phyloP scores from a whole-genome alignment of 1,140 invertebrate species.

The Drosophila parvula region DNA sequence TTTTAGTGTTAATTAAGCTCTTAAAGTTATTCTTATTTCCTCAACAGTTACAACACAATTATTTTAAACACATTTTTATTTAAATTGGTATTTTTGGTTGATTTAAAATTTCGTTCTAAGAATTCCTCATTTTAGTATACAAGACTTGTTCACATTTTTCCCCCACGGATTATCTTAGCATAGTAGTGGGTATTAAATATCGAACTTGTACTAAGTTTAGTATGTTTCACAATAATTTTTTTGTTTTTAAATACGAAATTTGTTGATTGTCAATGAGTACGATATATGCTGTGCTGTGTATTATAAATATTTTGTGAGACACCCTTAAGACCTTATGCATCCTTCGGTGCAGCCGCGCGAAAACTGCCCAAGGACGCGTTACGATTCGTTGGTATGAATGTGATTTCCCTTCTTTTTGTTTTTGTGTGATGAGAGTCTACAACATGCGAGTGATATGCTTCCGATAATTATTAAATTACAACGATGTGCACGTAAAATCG shows the following conservation, averaged over 20 bases:
- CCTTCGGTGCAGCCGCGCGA: conserved; percentile 27
- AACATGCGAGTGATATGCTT: conserved; percentile 79
- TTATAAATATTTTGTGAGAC: conserved; percentile 76
- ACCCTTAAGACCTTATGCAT: conserved; percentile 69
- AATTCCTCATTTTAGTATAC: conserved; percentile 24
- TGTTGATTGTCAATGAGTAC: conserved; percentile 46
- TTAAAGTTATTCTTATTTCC: too few species aligned
- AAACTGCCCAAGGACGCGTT: conserved; percentile 36
- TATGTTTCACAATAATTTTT: conserved; percentile 8
- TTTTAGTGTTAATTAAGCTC: too few species aligned
- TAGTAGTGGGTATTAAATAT: conserved; percentile 4
- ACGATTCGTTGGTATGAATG: conserved; percentile 44
- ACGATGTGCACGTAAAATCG: conserved; percentile 71
- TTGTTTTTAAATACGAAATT: conserved; percentile 24
- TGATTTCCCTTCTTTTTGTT: conserved; percentile 10
- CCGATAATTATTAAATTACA: conserved; percentile 78
- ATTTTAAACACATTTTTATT: conserved; percentile 56
- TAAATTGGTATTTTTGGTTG: conserved; percentile 64
- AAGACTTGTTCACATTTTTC: conserved; percentile 13
- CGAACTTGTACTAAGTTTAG: conserved; percentile 1
- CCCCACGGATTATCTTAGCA: conserved; percentile 1
- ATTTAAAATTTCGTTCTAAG: conserved; percentile 54
- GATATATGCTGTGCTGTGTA: conserved; percentile 45
- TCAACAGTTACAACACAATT: not conserved
- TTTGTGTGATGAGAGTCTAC: conserved; percentile 59